These are phyloP conservation scores for Notamacropus eugenii DNA, from an alignment of 2,797 vertebrate genomes.

Conservation along the genomic window DNA sequence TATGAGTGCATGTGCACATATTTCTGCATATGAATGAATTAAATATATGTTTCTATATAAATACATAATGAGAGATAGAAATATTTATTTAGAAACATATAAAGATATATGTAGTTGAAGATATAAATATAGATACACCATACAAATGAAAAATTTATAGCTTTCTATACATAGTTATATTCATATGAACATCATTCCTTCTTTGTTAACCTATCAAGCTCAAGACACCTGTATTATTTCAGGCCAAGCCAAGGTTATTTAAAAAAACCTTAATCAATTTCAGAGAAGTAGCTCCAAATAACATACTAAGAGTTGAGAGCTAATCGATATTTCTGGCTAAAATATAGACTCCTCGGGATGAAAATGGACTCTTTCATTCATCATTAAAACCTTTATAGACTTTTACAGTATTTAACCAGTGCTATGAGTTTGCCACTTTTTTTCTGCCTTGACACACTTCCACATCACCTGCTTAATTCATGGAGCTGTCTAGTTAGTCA, in stretches of 20 bases:
- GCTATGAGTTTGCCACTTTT: not conserved
- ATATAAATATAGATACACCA: not conserved
- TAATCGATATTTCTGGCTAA: conserved; percentile 17
- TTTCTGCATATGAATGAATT: not conserved
- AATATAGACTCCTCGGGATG: conserved; percentile 15
- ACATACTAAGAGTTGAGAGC: conserved; percentile 29
- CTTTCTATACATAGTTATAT: not conserved
- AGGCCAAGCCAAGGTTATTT: not conserved
- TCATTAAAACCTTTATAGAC: conserved; percentile 16
- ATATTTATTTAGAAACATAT: not conserved
- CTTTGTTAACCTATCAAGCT: not conserved
- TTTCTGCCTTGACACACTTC: not conserved
- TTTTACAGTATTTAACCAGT: conserved; percentile 1
- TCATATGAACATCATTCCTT: not conserved
- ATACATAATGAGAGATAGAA: not conserved
- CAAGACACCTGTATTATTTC: not conserved
- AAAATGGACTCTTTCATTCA: conserved; percentile 37
- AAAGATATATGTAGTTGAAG: not conserved
- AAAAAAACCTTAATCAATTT: conserved; percentile 18
- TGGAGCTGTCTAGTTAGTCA: not conserved
- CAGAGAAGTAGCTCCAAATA: not conserved
- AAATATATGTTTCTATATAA: not conserved
- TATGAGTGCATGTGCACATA: not conserved
- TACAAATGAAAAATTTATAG: not conserved
- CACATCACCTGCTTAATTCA: not conserved